A percentile compares a stretch with the other conserved stretches of the same genome.
These are phyloP conservation scores for Drosophila villosipedis DNA, from an alignment of 2,888 invertebrate species.

Conservation along the genomic window DNA sequence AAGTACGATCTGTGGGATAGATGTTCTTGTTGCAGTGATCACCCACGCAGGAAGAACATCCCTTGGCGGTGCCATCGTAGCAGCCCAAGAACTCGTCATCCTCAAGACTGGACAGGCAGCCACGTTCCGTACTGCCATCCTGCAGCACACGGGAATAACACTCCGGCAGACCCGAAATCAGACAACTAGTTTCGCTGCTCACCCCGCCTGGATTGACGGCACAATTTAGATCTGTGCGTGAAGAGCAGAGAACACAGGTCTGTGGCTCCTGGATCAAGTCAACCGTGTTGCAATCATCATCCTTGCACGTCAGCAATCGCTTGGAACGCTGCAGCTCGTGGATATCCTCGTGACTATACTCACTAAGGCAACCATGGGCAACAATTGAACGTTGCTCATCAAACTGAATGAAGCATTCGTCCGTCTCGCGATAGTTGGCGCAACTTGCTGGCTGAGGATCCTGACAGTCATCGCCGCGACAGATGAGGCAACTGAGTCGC, in stretches of 20 bases:
- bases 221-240: slow-evolving; percentile 77
- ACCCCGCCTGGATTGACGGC: slow-evolving; percentile 64
- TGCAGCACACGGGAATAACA: slow-evolving; percentile 78
- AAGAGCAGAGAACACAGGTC: slow-evolving; percentile 77
- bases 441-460: slow-evolving; percentile 56
- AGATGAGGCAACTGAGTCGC: slow-evolving; percentile 71
- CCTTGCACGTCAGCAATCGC: slow-evolving; percentile 69
- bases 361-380: slow-evolving; percentile 76
- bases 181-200: slow-evolving; percentile 57
- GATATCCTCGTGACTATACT: slow-evolving; percentile 69
- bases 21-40: slow-evolving; percentile 69
- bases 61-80: slow-evolving; percentile 70
- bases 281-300: slow-evolving; percentile 72
- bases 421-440: slow-evolving; percentile 69
- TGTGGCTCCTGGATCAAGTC: slow-evolving; percentile 59
- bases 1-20: slow-evolving; percentile 70
- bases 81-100: slow-evolving; percentile 79
- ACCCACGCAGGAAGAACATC: slow-evolving; percentile 72
- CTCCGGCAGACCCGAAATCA: slow-evolving; percentile 62
- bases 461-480: slow-evolving; percentile 73
- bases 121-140: slow-evolving; percentile 82
- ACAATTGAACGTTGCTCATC: slow-evolving; percentile 68
- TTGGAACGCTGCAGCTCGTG: slow-evolving; percentile 68
- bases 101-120: slow-evolving; percentile 78
- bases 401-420: slow-evolving; percentile 77